Conservation (phyloP, 2,113 vertebrate species). For the Pseudorhombus dupliciocellatus region DNA sequence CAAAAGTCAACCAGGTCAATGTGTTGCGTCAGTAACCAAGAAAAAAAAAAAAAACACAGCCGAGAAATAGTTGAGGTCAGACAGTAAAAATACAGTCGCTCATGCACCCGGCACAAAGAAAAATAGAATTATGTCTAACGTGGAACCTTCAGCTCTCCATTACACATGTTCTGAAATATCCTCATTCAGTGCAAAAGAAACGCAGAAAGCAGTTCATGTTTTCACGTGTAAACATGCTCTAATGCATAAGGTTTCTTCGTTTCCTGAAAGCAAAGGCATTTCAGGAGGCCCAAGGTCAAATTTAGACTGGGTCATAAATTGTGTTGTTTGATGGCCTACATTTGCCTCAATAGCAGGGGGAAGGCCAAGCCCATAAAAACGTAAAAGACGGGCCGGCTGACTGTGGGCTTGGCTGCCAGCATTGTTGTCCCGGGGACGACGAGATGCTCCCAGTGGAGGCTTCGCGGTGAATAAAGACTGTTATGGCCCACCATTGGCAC, state of each 20-base stretch:
- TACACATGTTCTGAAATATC: not conserved
- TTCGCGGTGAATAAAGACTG: constrained; percentile 75
- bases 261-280: constrained; percentile 74
- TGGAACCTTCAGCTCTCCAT: constrained; percentile 25
- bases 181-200: constrained; percentile 8
- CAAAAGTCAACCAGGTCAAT: constrained; percentile 57
- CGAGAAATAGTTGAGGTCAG: constrained; percentile 56
- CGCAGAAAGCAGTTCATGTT: constrained; percentile 37
- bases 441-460: constrained; percentile 68
- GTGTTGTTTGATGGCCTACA: constrained; percentile 82
- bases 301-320: constrained; percentile 82
- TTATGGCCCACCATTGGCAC: constrained; percentile 68
- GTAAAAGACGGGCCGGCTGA: constrained; percentile 73
- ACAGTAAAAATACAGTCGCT: constrained; percentile 33
- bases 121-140: constrained; percentile 24
- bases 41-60: constrained; percentile 32
- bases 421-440: constrained; percentile 76
- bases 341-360: constrained; percentile 83
- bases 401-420: constrained; percentile 68
- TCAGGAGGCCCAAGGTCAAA: constrained; percentile 84
- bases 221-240: constrained; percentile 47
- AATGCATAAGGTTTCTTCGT: constrained; percentile 51
- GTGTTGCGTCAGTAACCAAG: constrained; percentile 43
- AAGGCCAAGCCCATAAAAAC: constrained; percentile 83
- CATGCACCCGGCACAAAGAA: constrained; percentile 20